Percentiles rank a stretch among this genome's conserved stretches.
Conservation (phyloP, 2,113 vertebrate genomes). For the Nycticryphes semicollaris region DNA sequence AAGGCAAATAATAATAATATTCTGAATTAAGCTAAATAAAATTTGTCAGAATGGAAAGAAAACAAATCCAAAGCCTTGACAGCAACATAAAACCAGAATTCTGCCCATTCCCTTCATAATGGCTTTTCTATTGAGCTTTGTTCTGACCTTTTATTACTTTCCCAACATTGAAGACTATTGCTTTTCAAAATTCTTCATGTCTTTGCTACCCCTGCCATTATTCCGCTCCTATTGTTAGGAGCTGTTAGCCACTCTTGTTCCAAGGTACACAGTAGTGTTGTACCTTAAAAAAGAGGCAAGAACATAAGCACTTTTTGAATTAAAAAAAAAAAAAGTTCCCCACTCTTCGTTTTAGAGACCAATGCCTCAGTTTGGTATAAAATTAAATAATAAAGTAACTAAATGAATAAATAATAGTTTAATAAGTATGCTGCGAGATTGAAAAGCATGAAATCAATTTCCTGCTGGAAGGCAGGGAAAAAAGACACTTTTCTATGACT, state of each 20-base stretch:
- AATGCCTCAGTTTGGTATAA: neutral
- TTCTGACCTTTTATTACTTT: conserved; percentile 73
- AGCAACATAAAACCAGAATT: conserved; percentile 73
- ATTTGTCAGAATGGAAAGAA: conserved; percentile 72
- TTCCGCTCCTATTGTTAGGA: conserved; percentile 56
- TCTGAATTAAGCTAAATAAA: conserved; percentile 60
- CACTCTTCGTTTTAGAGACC: neutral
- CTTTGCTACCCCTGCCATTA: conserved; percentile 57
- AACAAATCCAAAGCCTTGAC: conserved; percentile 73
- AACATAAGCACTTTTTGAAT: neutral
- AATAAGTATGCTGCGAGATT: conserved; percentile 15
- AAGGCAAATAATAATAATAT: conserved; percentile 48
- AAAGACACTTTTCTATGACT: conserved; percentile 1
- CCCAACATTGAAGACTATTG: conserved; percentile 68
- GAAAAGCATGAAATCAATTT: conserved; percentile 58
- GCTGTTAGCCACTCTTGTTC: conserved; percentile 37
- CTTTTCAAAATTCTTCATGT: conserved; percentile 70
- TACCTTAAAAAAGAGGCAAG: conserved; percentile 19
- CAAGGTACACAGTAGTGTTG: neutral
- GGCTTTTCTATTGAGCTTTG: conserved; percentile 65
- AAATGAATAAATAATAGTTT: conserved; percentile 32
- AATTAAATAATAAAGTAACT: neutral
- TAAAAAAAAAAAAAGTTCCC: neutral
- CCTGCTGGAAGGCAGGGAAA: neutral
- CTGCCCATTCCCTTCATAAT: conserved; percentile 59